Conservation (phyloP, 2,113 vertebrate genomes). For the Rhinoderma darwinii region DNA sequence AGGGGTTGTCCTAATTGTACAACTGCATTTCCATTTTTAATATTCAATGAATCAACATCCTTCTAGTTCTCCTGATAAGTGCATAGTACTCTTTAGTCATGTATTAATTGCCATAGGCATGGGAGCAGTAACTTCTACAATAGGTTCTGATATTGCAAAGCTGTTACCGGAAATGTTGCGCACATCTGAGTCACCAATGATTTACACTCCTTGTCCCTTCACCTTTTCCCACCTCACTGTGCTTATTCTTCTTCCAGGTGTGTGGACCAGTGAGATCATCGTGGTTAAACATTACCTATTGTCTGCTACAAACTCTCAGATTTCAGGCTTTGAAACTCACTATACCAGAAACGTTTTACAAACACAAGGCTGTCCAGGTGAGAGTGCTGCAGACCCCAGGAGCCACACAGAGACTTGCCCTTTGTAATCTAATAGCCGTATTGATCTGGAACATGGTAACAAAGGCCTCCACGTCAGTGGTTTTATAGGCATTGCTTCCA, state of each 20-base stretch:
- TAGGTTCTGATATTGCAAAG: not conserved
- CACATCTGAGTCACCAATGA: conserved; percentile 15
- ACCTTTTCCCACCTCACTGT: conserved; percentile 35
- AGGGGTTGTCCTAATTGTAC: too few species aligned
- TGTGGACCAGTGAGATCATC: conserved; percentile 48
- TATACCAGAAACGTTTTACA: conserved; percentile 21
- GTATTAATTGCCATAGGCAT: not conserved
- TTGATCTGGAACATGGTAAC: conserved; percentile 27
- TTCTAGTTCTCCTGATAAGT: not conserved
- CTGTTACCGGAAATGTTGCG: conserved; percentile 4
- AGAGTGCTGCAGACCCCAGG: conserved; percentile 2
- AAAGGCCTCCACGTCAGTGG: conserved; percentile 15
- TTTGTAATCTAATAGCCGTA: conserved; percentile 51
- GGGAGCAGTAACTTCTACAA: not conserved
- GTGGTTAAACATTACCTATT: conserved; percentile 55
- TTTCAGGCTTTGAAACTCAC: conserved; percentile 43
- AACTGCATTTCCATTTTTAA: too few species aligned
- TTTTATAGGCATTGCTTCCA: conserved; percentile 25
- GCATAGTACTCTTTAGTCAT: not conserved
- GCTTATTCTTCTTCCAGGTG: conserved; percentile 53
- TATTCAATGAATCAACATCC: too few species aligned
- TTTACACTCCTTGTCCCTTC: conserved; percentile 19
- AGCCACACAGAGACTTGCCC: conserved; percentile 12
- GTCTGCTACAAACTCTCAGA: conserved; percentile 43
- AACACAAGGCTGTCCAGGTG: conserved; percentile 30